These are phyloP conservation scores for Pseudolaguvia tuberculata DNA, from an alignment of 2,113 vertebrate species.

Conservation along the genomic window DNA sequence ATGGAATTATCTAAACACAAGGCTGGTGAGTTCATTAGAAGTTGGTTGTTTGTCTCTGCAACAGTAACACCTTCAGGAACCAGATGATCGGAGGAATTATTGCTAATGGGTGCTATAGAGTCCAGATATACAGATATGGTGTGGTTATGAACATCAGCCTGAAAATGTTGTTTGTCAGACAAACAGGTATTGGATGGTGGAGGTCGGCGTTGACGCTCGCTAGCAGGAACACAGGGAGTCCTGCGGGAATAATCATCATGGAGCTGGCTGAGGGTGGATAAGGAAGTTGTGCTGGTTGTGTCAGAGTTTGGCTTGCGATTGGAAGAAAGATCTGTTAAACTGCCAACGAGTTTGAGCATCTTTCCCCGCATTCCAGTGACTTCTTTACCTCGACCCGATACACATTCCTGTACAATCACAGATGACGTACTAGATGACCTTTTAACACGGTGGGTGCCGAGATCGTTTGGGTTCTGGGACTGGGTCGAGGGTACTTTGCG, in stretches of 20 bases:
- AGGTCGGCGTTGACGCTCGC: constrained; percentile 65
- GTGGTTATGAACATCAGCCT: constrained; percentile 32
- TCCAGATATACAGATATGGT: constrained; percentile 37
- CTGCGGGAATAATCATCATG: constrained; percentile 92
- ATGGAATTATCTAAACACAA: background rate
- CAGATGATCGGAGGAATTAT: background rate
- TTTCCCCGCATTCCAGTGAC: constrained; percentile 72
- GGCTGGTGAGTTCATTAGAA: constrained; percentile 3
- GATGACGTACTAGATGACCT: constrained; percentile 72
- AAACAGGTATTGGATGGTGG: constrained; percentile 44
- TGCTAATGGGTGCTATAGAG: background rate
- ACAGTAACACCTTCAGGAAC: constrained; percentile 20
- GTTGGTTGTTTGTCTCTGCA: background rate
- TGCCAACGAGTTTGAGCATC: constrained; percentile 80
- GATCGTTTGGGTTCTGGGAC: constrained; percentile 57
- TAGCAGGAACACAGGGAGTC: constrained; percentile 66
- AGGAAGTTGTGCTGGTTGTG: constrained; percentile 41
- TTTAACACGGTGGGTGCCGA: constrained; percentile 56
- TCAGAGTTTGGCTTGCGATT: constrained; percentile 64
- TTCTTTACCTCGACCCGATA: constrained; percentile 64
- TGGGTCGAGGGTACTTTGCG: constrained; percentile 72
- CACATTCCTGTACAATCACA: constrained; percentile 59
- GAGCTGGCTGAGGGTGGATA: constrained; percentile 68
- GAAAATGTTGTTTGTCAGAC: constrained; percentile 18
- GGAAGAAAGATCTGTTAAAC: constrained; percentile 72